Conservation (phyloP, 2,797 vertebrate genomes). For the Synaphobranchus kaupii region DNA sequence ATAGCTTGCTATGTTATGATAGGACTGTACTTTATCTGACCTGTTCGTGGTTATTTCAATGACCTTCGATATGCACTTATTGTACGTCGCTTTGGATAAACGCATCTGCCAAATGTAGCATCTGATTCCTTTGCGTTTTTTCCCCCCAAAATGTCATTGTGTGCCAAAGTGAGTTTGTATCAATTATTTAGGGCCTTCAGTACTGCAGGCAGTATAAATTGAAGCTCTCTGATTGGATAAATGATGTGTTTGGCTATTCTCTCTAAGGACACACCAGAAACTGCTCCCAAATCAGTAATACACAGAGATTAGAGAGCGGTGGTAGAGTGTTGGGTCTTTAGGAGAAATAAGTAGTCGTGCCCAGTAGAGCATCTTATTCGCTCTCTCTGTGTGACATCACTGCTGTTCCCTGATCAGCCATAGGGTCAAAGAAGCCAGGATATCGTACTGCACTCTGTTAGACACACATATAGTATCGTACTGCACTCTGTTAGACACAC, state of each 20-base stretch:
- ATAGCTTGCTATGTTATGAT: too few species aligned
- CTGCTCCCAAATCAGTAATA: background rate
- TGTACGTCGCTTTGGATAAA: too few species aligned
- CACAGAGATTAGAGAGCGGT: background rate
- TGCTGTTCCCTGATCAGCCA: background rate
- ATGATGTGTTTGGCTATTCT: background rate
- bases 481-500: too few species aligned
- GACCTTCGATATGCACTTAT: too few species aligned
- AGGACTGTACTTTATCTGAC: too few species aligned
- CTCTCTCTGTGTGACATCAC: background rate
- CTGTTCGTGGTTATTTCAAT: too few species aligned
- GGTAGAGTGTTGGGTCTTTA: background rate
- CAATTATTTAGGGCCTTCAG: background rate
- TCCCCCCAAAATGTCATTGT: too few species aligned
- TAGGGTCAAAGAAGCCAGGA: background rate
- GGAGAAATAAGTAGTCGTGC: background rate
- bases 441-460: background rate
- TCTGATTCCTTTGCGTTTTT: background rate
- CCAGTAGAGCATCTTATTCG: background rate
- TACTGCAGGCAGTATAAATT: background rate
- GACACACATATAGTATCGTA: background rate
- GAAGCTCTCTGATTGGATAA: background rate
- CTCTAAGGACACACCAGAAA: background rate
- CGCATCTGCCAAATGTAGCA: too few species aligned
- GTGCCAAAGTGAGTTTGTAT: background rate